phyloP scores from a whole-genome alignment of 2,797 vertebrate genomes.

The Steatocranus sp. region DNA sequence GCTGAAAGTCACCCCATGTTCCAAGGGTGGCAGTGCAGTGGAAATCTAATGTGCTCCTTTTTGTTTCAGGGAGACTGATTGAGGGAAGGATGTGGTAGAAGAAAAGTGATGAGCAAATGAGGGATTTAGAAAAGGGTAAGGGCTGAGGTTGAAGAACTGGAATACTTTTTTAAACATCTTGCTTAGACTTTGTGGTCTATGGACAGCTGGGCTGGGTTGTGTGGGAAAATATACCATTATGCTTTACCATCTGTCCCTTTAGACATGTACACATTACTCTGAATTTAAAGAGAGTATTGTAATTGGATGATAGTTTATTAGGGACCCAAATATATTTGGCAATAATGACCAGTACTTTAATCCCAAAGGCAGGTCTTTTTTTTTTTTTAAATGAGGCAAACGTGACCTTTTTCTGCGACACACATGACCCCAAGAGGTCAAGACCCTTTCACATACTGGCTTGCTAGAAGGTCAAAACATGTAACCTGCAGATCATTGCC shows the following conservation, averaged over 20 bases:
- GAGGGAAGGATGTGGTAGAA: conserved; percentile 20
- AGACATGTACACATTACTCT: conserved; percentile 44
- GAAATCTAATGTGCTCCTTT: conserved; percentile 29
- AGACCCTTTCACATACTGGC: background rate
- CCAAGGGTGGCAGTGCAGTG: conserved; percentile 11
- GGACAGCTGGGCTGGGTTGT: conserved; percentile 22
- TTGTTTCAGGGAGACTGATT: conserved; percentile 23
- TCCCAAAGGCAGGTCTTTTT: conserved; percentile 20
- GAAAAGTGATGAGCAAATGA: conserved; percentile 34
- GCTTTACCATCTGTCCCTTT: conserved; percentile 60
- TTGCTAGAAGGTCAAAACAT: conserved; percentile 34
- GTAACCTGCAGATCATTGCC: conserved; percentile 30
- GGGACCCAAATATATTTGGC: conserved; percentile 55
- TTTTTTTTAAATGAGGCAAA: background rate
- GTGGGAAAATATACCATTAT: conserved; percentile 56
- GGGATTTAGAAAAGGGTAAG: conserved; percentile 26
- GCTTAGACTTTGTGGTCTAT: conserved; percentile 41
- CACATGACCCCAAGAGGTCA: conserved; percentile 38
- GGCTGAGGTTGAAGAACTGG: conserved; percentile 26
- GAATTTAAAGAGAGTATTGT: conserved; percentile 59
- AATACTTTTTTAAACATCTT: conserved; percentile 42
- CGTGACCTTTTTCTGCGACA: conserved; percentile 31
- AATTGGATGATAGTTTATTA: conserved; percentile 61
- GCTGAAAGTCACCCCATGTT: conserved; percentile 24
- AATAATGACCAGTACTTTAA: conserved; percentile 54